These are phyloP conservation scores for Amblyjoppa fuscipennis DNA, from an alignment of 2,888 invertebrate genomes.

Conservation along the genomic window DNA sequence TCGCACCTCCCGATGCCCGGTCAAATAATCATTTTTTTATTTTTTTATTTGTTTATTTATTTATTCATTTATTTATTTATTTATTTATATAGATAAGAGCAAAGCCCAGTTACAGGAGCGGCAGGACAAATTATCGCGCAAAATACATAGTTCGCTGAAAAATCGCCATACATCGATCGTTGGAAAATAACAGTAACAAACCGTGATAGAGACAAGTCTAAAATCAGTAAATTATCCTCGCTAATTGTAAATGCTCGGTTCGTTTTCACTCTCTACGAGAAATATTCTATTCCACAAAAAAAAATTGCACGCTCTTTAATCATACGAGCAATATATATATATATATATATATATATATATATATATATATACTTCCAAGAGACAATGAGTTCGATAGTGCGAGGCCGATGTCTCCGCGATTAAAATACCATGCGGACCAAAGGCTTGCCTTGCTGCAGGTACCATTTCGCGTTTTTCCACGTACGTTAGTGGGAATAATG, in stretches of 20 bases:
- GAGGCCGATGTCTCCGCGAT: constrained; percentile 29
- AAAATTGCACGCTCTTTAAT: constrained; percentile 14
- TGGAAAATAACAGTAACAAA: too few relatives aligned
- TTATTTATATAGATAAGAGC: too few relatives aligned
- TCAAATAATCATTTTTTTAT: not conserved
- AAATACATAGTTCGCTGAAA: not conserved
- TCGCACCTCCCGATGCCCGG: not conserved
- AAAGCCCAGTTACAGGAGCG: too few relatives aligned
- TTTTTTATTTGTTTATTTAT: too few relatives aligned
- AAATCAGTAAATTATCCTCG: not conserved
- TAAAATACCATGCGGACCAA: constrained; percentile 22
- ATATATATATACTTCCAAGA: too few relatives aligned
- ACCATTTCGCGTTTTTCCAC: constrained; percentile 22
- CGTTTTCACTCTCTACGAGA: constrained; percentile 40
- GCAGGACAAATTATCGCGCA: not conserved
- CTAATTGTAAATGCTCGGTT: constrained; percentile 1
- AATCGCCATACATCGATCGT: not conserved
- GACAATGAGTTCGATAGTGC: constrained; percentile 9
- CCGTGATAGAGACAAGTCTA: too few relatives aligned
- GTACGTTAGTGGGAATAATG: constrained; percentile 10
- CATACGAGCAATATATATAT: not conserved
- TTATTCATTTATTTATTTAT: too few relatives aligned
- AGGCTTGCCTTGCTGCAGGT: constrained; percentile 38
- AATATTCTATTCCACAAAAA: not conserved
- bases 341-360: not conserved